Evolutionary conservation across 2,888 invertebrate species (phyloP).

Genomic region (Papilio demoleus): DNA sequence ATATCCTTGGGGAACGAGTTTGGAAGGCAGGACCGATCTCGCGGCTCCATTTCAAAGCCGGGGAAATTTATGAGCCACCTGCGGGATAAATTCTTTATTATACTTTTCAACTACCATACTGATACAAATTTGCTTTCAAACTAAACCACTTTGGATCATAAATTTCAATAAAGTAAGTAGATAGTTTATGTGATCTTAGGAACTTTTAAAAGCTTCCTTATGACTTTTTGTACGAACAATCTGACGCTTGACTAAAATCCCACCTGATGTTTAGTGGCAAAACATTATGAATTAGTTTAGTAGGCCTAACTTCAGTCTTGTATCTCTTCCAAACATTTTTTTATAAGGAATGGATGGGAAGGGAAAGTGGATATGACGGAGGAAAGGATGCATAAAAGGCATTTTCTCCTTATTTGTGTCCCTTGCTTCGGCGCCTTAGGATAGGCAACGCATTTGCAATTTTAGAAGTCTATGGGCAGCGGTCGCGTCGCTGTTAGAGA

Average conservation of each 20-base stretch:
- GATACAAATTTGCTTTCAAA: not conserved
- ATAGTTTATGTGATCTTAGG: not conserved
- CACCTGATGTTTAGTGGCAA: too few species aligned
- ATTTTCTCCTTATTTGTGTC: too few species aligned
- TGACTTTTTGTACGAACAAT: not conserved
- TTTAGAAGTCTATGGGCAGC: too few species aligned
- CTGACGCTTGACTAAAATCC: not conserved
- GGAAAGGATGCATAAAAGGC: too few species aligned
- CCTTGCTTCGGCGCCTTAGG: too few species aligned
- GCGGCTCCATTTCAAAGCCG: constrained; percentile 90
- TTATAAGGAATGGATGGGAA: too few species aligned
- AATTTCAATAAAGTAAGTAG: not conserved
- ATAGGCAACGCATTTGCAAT: too few species aligned
- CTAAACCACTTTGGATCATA: not conserved
- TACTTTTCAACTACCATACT: constrained; percentile 26
- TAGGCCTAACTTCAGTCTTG: too few species aligned
- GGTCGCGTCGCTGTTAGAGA: too few species aligned
- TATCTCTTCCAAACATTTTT: too few species aligned
- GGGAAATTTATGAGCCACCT: constrained; percentile 90
- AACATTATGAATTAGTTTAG: too few species aligned
- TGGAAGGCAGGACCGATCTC: constrained; percentile 90
- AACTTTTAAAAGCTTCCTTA: not conserved
- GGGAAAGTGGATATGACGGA: too few species aligned
- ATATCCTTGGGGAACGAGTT: constrained; percentile 92
- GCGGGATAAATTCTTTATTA: constrained; percentile 49